Base-by-base conservation (phyloP, 2,113 vertebrate genomes). In the rat (Rattus norvegicus) region DNA sequence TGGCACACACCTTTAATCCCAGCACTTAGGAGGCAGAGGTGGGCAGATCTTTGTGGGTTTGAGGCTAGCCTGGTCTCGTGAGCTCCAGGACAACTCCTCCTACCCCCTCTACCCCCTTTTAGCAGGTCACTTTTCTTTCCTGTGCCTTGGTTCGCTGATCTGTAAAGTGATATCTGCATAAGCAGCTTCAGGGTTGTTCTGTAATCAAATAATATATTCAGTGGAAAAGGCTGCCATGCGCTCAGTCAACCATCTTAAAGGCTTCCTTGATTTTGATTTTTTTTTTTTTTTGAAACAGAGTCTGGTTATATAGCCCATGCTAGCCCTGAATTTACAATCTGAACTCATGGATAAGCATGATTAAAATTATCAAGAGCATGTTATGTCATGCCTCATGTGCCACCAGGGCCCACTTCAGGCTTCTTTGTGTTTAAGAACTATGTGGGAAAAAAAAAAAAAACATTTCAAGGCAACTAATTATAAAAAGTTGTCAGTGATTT, bases 111-210 rank as follows among this genome's bases (percentile, higher is more conserved):
- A 43, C 80, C 56, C 49, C 9, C 39, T 8, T 12, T 54, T 6
- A 24, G 49, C 30, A 39, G 63, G 63, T 92, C 77, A 61, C 22
- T 93, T 95, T 88, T 54, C 49, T 0, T 67, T 67, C 61, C 65
- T 77, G 5, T 36, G 22, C 49, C 61, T 96, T 17, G 39, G 52
- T 88, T 88, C 95, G 69, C 67, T 95, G 80, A 84, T 56, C 30
- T 87, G 43, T 95, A 69, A 94, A 93, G 9, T 70, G n/a, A 6
- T 26, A 69, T 67, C 72, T 22, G 70, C 90, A 88, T 75, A 85
- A 14, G 5, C 88, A 43, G 16, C 70, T 56, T 26, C 26, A 84
- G 36, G 43, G 3, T 73, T 90, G 52, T 49, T 92, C 39, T 79
- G 72, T 65, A 28, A 84, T 70, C 63, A 95, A 84, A 70, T 7